Conservation (phyloP, 2,113 vertebrate species). For the Meles meles region DNA sequence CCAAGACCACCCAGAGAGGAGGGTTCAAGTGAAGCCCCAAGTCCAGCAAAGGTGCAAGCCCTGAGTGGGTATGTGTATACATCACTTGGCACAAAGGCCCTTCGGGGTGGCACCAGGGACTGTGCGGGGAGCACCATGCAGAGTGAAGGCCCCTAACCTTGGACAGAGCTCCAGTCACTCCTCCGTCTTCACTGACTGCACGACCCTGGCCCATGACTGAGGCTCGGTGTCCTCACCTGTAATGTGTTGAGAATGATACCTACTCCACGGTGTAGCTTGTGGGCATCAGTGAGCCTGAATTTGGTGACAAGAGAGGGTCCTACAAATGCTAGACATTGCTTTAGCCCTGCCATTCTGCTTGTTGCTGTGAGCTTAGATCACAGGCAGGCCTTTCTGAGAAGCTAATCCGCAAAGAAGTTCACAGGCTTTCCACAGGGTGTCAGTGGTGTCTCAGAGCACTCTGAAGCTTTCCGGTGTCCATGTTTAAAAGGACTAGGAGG, state of each 20-base stretch:
- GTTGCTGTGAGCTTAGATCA: not conserved
- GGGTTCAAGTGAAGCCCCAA: not conserved
- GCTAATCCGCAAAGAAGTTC: not conserved
- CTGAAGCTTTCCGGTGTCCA: not conserved
- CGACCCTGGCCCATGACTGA: not conserved
- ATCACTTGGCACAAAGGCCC: not conserved
- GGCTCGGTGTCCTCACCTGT: not conserved
- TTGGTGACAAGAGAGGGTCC: not conserved
- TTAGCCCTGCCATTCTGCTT: accelerated
- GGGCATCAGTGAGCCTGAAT: not conserved
- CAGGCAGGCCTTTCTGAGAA: not conserved
- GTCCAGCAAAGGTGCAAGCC: not conserved
- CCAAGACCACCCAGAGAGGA: not conserved
- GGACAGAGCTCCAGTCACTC: not conserved
- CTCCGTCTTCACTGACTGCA: too few relatives aligned
- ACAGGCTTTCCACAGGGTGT: not conserved
- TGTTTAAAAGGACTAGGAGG: not conserved
- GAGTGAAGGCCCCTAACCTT: not conserved
- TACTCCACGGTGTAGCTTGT: too few relatives aligned
- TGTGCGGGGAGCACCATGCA: not conserved
- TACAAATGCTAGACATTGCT: accelerated
- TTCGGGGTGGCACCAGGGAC: not conserved
- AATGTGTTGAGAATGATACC: too few relatives aligned
- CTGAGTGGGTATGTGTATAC: not conserved
- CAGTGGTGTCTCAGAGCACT: not conserved